Evolutionary conservation across 2,888 invertebrate genomes (phyloP).

Genomic region (Xanthorhoe spadicearia): DNA sequence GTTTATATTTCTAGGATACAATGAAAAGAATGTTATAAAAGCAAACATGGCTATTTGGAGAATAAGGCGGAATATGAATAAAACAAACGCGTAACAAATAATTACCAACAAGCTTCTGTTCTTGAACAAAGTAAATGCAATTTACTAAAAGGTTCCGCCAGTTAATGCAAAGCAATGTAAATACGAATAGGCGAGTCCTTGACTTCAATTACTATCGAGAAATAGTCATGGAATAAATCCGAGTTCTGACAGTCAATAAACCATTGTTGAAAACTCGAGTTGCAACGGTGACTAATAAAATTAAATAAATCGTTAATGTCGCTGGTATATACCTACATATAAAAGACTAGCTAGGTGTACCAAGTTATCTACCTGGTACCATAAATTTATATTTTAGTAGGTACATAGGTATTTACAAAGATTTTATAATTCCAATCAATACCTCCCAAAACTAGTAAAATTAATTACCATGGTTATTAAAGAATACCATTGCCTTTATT

Average conservation of each 20-base stretch:
- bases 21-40: no score
- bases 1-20: no score
- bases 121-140: background rate
- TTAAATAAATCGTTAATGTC: constrained; percentile 41
- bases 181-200: constrained; percentile 36
- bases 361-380: no score
- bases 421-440: background rate
- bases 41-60: no score
- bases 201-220: constrained; percentile 43
- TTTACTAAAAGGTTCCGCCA: constrained; percentile 26
- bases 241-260: constrained; percentile 22
- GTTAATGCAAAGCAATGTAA: constrained; percentile 41
- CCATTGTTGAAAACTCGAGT: constrained; percentile 43
- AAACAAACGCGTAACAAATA: background rate
- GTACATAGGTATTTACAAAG: no score
- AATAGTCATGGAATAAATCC: constrained; percentile 31
- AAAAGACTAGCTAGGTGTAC: no score
- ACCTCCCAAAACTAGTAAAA: no score
- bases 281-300: constrained; percentile 41
- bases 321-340: constrained; percentile 1
- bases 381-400: no score
- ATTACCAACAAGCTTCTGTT: background rate
- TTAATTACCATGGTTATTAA: no score
- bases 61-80: background rate
- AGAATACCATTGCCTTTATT: no score